Percentiles rank a stretch among this genome's conserved stretches.
Evolutionary conservation across 2,113 vertebrate species (phyloP).

Genomic region (Gobio gobio): DNA sequence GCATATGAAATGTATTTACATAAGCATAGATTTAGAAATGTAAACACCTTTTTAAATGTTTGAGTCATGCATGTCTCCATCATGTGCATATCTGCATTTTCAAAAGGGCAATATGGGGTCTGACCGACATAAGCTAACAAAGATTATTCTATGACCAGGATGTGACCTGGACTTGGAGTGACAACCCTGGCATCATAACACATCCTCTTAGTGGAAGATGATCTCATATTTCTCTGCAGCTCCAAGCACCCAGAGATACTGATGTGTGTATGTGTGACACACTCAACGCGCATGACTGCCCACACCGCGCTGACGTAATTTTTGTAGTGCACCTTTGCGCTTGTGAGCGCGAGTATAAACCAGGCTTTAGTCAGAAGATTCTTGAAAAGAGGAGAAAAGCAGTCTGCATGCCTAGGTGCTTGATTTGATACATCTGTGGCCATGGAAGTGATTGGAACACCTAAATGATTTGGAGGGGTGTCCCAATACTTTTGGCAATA

Average conservation of each 20-base stretch:
- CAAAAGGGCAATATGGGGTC: not conserved
- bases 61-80: not conserved
- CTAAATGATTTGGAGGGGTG: too few relatives aligned
- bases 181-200: not conserved
- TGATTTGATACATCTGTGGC: too few relatives aligned
- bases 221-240: not conserved
- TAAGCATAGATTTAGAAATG: too few relatives aligned
- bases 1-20: too few relatives aligned
- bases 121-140: not conserved
- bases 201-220: not conserved
- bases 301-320: too few relatives aligned
- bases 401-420: too few relatives aligned
- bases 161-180: not conserved
- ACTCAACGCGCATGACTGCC: too few relatives aligned
- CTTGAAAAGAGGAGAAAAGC: not conserved
- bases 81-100: not conserved
- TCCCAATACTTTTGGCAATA: too few relatives aligned
- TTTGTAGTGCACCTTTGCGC: too few relatives aligned
- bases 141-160: not conserved
- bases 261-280: slow-evolving; percentile 24
- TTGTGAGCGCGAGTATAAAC: too few relatives aligned
- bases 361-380: not conserved
- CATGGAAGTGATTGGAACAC: too few relatives aligned
- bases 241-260: not conserved
- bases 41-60: too few relatives aligned